Evolutionary conservation across 1,140 invertebrate species (phyloP), one percentile per base, ranked within the genome.

Genomic region (Drosophila equinoxialis): DNA sequence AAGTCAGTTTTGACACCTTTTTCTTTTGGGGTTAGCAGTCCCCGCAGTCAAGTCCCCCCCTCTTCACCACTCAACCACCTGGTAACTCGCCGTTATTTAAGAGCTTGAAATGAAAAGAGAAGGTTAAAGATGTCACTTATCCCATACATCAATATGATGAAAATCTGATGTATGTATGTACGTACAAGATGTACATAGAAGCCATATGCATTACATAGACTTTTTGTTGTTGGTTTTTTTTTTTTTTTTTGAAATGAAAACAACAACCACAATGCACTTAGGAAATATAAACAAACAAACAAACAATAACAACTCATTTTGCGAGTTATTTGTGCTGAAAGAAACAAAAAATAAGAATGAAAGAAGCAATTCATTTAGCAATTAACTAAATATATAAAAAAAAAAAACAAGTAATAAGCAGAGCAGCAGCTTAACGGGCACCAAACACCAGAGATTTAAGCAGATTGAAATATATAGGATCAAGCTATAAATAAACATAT

Each of bases 351-450:
- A 54, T 23, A 23, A 54, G 17, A 81, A 82, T 87, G 84, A 30
- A 30, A 76, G 83, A 87, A 87, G 77, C 77, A 83, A 65, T 65
- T 70, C 83, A 69, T 61, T 66, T 37, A 60, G 51, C 55, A 69
- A 63, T 42, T 68, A 80, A 71, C 63, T 70, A n/a, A n/a, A n/a
- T n/a, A 60, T 65, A 71, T 65, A 74, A 14, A 66, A 37, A 77
- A 26, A 37, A 80, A 67, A 37, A 77, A 20, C 42, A 81, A 79
- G 57, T 41, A 35, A 62, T 39, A 54, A 17, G 42, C 30, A 70
- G 30, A 30, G 73, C 63, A 76, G 63, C 79, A 72, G 85, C 85
- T 90, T 82, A 78, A 75, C 71, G 81, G 81, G 81, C 86, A 90
- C 85, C 77, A 81, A 74, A 61, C 45, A 75, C 65, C 92, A 39